Percentiles rank a stretch among this genome's conserved stretches.
phyloP scores from a whole-genome alignment of 2,113 vertebrate species.

The Puma concolor region DNA sequence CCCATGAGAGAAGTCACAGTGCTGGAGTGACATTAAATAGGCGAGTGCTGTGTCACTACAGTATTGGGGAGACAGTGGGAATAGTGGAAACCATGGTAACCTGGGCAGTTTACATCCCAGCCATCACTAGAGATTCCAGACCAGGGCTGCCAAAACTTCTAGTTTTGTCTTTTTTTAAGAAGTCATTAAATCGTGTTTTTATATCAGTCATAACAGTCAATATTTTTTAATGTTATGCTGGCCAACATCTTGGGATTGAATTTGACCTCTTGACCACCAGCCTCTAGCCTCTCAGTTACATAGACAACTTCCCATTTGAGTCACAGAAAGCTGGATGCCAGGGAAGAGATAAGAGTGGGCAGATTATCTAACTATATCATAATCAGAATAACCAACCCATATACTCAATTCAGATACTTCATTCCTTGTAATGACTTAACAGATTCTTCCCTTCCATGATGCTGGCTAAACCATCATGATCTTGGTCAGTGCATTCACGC shows the following conservation, averaged over 20 bases:
- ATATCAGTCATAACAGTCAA: neutral
- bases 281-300: neutral
- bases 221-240: neutral
- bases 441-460: neutral
- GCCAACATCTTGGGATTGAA: neutral
- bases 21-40: rapidly evolving
- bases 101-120: neutral
- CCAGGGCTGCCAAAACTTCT: neutral
- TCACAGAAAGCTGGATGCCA: neutral
- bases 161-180: neutral
- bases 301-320: neutral
- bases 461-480: rapidly evolving
- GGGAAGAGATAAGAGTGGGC: neutral
- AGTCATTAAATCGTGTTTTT: neutral
- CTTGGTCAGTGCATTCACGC: rapidly evolving
- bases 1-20: neutral
- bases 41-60: rapidly evolving
- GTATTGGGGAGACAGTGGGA: rapidly evolving
- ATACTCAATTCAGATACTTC: neutral
- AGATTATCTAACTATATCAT: neutral
- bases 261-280: neutral
- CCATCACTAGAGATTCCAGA: neutral
- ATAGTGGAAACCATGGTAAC: neutral
- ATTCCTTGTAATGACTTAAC: neutral
- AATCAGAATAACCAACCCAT: neutral